Evolutionary conservation across 1,140 invertebrate genomes (phyloP).

Genomic region (Bilobella aurantiaca): DNA sequence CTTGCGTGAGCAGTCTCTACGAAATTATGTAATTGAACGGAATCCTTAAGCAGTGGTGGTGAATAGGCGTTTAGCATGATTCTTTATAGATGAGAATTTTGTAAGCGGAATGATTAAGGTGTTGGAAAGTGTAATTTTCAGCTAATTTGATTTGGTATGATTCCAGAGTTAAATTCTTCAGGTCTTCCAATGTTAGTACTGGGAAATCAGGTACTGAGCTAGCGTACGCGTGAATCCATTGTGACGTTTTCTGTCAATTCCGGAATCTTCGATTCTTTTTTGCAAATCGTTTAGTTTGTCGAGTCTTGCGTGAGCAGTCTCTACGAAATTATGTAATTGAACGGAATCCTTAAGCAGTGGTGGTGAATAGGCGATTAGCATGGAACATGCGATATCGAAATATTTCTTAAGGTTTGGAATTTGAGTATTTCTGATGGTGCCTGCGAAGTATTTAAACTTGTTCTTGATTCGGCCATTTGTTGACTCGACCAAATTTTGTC

Average conservation of each 20-base stretch:
- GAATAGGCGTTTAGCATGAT: conserved; percentile 11
- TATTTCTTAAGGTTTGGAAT: not conserved
- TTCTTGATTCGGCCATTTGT: conserved; percentile 35
- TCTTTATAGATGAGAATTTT: not conserved
- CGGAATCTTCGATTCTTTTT: conserved; percentile 13
- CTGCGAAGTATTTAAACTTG: conserved; percentile 16
- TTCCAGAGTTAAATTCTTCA: not conserved
- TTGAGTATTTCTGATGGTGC: not conserved
- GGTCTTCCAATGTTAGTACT: not conserved
- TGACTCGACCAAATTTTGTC: no score
- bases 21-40: no score
- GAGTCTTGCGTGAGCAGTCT: no score
- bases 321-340: no score
- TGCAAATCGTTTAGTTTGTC: no score
- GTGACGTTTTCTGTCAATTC: conserved; percentile 4
- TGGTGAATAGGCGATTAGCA: conserved; percentile 7
- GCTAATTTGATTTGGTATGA: conserved; percentile 15
- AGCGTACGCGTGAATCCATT: no score
- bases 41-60: no score
- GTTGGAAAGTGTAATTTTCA: not conserved
- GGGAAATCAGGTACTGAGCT: not conserved
- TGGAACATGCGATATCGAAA: conserved; percentile 3
- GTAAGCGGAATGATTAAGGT: not conserved
- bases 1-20: no score
- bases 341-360: no score